Evolutionary conservation across 2,797 vertebrate species (phyloP), one percentile per base, ranked within the genome.

Genomic region (Cirrhinus molitorella): DNA sequence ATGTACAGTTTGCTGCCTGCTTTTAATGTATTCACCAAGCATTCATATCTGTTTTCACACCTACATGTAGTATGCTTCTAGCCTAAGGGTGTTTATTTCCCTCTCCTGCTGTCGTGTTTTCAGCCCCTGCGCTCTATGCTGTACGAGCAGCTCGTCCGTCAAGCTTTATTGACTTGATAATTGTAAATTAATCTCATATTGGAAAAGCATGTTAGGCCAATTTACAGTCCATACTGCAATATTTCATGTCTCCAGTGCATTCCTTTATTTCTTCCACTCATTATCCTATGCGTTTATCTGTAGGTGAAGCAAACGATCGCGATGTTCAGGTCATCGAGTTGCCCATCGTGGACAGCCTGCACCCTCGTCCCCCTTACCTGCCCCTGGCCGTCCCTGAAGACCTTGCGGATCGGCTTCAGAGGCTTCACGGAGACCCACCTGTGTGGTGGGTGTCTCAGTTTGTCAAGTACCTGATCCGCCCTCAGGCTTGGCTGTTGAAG

Each of bases 361-460:
- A 99, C 85, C 98, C 98, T 13, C 95, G 98, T 25, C 98, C 98
- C 71, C 97, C 98, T 0, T 99, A 99, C 91, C 93, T 99, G 83
- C 98, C 98, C 0, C 87, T 99, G 91, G 97, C 97, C 43, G 94
- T 99, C 67, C 98, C 98, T 0, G 98, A 99, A 92, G 98, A 99
- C 93, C 94, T 99, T 71, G 96, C 97, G 43, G 96, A 97, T 1
- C 95, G 97, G 43, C 93, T 99, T 45, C 95, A 98, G 13, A 95
- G 97, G 73, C 94, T 99, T 8, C 98, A 99, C 13, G 98, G 98
- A 8, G 98, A 99, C 92, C 98, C 98, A 55, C 96, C 98, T 1
- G 98, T 99, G 71, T 99, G 98, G 98, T 99, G 98, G 98, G 98
- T 99, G 89, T 99, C 98, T 2, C 98, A 99, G 93, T 99, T 99